These are phyloP conservation scores for Pedicia rivosa DNA, from an alignment of 2,888 invertebrate species.

Conservation along the genomic window DNA sequence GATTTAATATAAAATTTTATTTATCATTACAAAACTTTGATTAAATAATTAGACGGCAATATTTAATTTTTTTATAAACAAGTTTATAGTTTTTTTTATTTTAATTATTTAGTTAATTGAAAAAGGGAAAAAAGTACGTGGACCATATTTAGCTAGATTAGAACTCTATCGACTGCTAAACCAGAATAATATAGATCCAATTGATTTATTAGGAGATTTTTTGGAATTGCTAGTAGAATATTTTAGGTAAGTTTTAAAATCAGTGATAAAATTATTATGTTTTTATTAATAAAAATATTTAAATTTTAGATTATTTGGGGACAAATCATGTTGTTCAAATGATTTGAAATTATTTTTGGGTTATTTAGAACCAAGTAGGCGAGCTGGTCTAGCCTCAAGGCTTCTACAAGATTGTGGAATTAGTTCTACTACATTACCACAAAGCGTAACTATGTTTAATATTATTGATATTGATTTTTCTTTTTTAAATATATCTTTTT, in stretches of 20 bases:
- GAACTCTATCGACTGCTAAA: slow-evolving; percentile 52
- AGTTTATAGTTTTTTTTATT: no score
- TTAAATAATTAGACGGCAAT: not conserved
- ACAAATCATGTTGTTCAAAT: slow-evolving; percentile 71
- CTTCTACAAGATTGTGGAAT: slow-evolving; percentile 47
- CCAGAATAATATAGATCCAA: slow-evolving; percentile 36
- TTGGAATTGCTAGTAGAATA: slow-evolving; percentile 60
- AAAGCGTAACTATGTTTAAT: slow-evolving; percentile 42
- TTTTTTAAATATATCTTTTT: slow-evolving; percentile 7
- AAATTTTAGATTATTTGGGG: slow-evolving; percentile 44
- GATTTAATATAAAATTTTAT: not conserved
- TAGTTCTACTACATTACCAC: slow-evolving; percentile 44
- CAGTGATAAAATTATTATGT: not conserved
- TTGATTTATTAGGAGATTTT: slow-evolving; percentile 41
- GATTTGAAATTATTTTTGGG: slow-evolving; percentile 65
- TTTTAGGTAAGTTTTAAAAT: slow-evolving; percentile 30
- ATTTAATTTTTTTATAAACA: no score
- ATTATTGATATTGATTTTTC: not conserved
- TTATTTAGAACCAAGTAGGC: slow-evolving; percentile 38
- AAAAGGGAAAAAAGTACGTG: slow-evolving; percentile 43
- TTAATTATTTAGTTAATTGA: slow-evolving; percentile 34
- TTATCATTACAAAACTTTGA: not conserved
- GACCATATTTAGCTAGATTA: slow-evolving; percentile 70
- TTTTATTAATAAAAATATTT: not conserved
- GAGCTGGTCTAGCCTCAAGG: slow-evolving; percentile 40